Base-by-base conservation (phyloP, 2,113 vertebrate species). In the Passer montanus region DNA sequence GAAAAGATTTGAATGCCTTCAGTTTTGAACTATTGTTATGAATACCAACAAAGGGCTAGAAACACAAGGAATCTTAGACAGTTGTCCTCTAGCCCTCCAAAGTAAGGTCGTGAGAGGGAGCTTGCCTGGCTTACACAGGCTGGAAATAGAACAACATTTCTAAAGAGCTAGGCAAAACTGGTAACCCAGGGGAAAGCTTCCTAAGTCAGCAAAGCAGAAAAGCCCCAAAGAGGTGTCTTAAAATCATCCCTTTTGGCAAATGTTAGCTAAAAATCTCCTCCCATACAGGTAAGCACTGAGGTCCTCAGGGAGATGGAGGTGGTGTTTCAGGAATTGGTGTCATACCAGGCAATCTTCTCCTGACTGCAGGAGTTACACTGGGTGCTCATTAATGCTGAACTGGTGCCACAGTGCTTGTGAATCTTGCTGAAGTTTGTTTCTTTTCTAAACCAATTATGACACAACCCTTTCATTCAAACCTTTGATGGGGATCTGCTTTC, bases 61-160 rank as follows among this genome's bases (percentile, higher is more conserved):
- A 31, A n/a, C 22, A 58, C 17, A 7, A 44, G 28, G 30, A 19
- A 55, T 55, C 33, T 74, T 35, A 62, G 56, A 6, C 5, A 76
- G 24, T 44, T 87, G 41, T 44, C 28, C 55, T 47, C 41, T 24
- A 79, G 58, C 26, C 31, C 10, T 47, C 46, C 9, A 3, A 56
- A 30, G 22, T 17, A 19, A 0, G 0, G 63, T 21, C 33, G 33
- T 4, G 1, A 22, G 22, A 49, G 8, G 60, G 27, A 92, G 9
- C 19, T 15, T 69, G 30, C 6, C 49, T 43, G 52, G 22, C 27
- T 75, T 52, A 52, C 39, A 11, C 2, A 31, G 31, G 9, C 41
- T 90, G 84, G 43, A 84, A 62, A 47, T 3, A 47, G 31, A 27
- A 52, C 24, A 70, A 19, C 30, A 26, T 70, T 81, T 90, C 79